phyloP scores from a whole-genome alignment of 1,140 invertebrate genomes.

The Teleogryllus occipitalis region DNA sequence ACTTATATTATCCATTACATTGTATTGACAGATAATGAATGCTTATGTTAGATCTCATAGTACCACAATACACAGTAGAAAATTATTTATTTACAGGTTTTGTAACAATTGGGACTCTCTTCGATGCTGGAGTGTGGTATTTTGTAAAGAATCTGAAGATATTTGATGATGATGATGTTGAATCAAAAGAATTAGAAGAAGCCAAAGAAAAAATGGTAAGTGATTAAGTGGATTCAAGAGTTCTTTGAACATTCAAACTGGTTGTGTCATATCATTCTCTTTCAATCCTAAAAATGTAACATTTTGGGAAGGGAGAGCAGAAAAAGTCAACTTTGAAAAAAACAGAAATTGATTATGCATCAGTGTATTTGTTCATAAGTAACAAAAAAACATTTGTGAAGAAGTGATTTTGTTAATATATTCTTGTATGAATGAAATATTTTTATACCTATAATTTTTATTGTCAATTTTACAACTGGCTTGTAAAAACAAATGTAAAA shows the following conservation, averaged over 20 bases:
- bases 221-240: too few relatives aligned
- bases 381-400: too few relatives aligned
- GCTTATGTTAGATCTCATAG: neutral
- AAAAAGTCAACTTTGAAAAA: too few relatives aligned
- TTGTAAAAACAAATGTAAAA: neutral
- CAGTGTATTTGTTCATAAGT: too few relatives aligned
- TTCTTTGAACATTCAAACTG: too few relatives aligned
- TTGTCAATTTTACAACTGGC: neutral
- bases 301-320: too few relatives aligned
- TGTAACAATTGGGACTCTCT: slow-evolving; percentile 52
- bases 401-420: neutral
- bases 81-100: slow-evolving; percentile 38
- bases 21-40: slow-evolving; percentile 11
- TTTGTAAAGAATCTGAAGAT: slow-evolving; percentile 59
- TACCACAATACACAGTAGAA: too few relatives aligned
- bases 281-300: too few relatives aligned
- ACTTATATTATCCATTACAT: neutral
- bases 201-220: slow-evolving; percentile 9
- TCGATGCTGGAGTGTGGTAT: slow-evolving; percentile 58
- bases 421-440: neutral
- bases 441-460: neutral
- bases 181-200: slow-evolving; percentile 25
- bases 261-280: too few relatives aligned
- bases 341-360: too few relatives aligned
- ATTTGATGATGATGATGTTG: slow-evolving; percentile 57